Percentiles rank a stretch among this genome's conserved stretches.
Conservation (phyloP, 2,888 invertebrate species). For the Celastrina argiolus region DNA sequence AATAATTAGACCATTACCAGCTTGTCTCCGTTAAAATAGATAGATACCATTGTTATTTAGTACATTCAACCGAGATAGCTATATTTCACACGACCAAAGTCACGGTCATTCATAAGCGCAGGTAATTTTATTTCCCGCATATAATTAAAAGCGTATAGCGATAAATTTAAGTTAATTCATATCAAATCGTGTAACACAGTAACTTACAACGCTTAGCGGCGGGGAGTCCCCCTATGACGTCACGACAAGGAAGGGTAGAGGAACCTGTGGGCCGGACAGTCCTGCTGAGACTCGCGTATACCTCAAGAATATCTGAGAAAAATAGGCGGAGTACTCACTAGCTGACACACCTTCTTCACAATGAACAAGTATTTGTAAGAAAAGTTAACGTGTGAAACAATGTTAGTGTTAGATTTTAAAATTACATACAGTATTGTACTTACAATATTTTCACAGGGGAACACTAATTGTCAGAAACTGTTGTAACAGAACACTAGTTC, state of each 20-base stretch:
- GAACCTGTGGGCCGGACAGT: conserved; percentile 41
- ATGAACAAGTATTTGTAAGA: conserved; percentile 26
- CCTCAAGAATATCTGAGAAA: conserved; percentile 28
- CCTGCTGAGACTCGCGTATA: conserved; percentile 45
- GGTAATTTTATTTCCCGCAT: conserved; percentile 13
- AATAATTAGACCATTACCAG: not conserved
- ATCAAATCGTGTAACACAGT: conserved; percentile 53
- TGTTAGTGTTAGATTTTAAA: not conserved
- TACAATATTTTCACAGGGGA: not conserved
- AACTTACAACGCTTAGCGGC: conserved; percentile 45
- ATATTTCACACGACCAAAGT: not conserved
- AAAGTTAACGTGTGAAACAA: conserved; percentile 9
- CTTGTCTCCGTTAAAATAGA: not conserved
- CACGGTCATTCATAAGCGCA: not conserved
- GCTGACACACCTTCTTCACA: conserved; percentile 29
- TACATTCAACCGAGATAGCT: not conserved
- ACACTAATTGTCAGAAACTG: no score
- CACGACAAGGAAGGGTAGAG: conserved; percentile 22
- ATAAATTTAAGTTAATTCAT: conserved; percentile 61
- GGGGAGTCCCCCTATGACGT: conserved; percentile 40
- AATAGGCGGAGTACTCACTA: conserved; percentile 28
- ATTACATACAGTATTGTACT: not conserved
- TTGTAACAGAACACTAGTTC: no score
- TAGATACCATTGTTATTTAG: not conserved
- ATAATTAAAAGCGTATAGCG: conserved; percentile 40